Base-by-base conservation (phyloP, 2,888 invertebrate species). In the Drosophila limbata region DNA sequence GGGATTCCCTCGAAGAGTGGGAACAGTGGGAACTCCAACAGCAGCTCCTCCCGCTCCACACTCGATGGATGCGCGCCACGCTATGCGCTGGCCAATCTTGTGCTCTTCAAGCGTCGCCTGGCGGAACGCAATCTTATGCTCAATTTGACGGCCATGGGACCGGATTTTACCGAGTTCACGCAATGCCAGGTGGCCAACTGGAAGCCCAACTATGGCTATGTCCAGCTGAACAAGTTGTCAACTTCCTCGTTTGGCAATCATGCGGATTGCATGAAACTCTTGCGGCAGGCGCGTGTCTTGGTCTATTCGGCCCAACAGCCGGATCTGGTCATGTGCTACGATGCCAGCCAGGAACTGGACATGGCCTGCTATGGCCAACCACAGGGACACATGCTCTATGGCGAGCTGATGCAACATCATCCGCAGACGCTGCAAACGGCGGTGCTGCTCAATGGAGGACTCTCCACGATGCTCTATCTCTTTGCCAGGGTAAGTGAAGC, bases 291-390 rank as follows among this genome's bases (percentile, higher is more conserved):
- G 69, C 82, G 95, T 52, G 91, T 96, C 56, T 89, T 95, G 31
- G 93, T 93, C 31, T 96, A 94, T 90, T 94, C 94, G 0, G 95
- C 96, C 4, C 94, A 95, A 83, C 93, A 94, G 83, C 95, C 95
- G 5, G 93, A 93, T 55, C 90, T 94, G 52, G 93, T 94, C 70
- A 88, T 91, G 84, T 86, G 88, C 31, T 90, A 90, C 78, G 89
- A 91, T 59, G 81, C 76, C 15, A 79, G 76, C 33, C 75, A 75
- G 19, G 88, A 89, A 48, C 70, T 90, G 65, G 89, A 88, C 62
- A 88, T 88, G 80, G 81, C 80, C 13, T 65, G 79, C 64, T 90
- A 83, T 52, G 90, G 90, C 0, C 88, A 81, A 47, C 85, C 81
- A 0, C 80, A 77, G 31, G 92, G 91, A 3, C 81, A 92, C 15